Evolutionary conservation across 2,888 invertebrate genomes (phyloP).

Genomic region (Apomyelois bistriatella): DNA sequence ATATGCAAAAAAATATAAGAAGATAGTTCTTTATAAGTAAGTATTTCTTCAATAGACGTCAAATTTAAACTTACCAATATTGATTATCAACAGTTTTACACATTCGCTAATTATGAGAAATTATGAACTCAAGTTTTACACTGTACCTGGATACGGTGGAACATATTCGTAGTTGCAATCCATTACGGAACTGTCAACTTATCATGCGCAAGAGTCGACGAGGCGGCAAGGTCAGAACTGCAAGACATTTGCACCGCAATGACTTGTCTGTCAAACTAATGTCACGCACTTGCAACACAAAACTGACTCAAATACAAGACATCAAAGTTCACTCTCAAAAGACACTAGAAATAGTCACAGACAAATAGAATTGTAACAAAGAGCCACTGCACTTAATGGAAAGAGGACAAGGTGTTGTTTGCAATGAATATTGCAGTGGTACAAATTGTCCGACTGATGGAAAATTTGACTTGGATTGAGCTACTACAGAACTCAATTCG

Average conservation of each 20-base stretch:
- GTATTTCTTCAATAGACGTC: too few species aligned
- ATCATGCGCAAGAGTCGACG: constrained; percentile 60
- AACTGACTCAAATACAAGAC: constrained; percentile 38
- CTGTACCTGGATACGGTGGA: constrained; percentile 55
- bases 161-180: constrained; percentile 46
- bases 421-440: constrained; percentile 23
- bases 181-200: constrained; percentile 60
- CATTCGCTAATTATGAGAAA: constrained; percentile 17
- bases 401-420: constrained; percentile 40
- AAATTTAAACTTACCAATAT: too few species aligned
- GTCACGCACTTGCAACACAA: constrained; percentile 16
- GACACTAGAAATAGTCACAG: constrained; percentile 18
- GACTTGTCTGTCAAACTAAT: constrained; percentile 4
- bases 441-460: constrained; percentile 53
- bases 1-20: too few species aligned
- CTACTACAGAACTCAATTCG: constrained; percentile 28
- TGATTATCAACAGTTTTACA: constrained; percentile 12
- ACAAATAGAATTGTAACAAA: constrained; percentile 34
- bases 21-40: too few species aligned
- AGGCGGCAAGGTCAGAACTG: constrained; percentile 65
- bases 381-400: constrained; percentile 34
- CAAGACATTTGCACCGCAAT: constrained; percentile 42
- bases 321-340: constrained; percentile 28
- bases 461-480: constrained; percentile 47
- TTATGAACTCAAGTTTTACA: constrained; percentile 21